Conservation (phyloP, 2,797 vertebrate genomes). For the Agapornis canus region DNA sequence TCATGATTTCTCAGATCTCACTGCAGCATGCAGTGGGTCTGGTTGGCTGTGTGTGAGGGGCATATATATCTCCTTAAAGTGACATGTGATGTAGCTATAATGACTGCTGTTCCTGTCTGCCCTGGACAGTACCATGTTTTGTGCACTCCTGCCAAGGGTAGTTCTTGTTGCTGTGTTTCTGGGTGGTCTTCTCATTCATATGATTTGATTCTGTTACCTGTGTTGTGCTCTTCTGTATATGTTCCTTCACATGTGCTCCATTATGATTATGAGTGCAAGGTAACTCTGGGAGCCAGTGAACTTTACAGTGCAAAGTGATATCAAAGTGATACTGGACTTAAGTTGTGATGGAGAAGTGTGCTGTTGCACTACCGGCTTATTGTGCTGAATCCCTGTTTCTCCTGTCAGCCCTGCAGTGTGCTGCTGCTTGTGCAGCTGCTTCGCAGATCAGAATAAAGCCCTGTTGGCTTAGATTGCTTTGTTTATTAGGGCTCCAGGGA, state of each 20-base stretch:
- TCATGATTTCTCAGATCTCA: rapidly evolving
- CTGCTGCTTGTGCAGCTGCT: not conserved
- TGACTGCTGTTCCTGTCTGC: not conserved
- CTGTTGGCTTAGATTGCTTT: not conserved
- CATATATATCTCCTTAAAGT: not conserved
- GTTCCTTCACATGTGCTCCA: not conserved
- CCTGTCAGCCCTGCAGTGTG: not conserved
- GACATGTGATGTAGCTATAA: rapidly evolving
- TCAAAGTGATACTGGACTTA: not conserved
- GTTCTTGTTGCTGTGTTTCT: not conserved
- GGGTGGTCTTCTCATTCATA: not conserved
- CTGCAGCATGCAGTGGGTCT: not conserved
- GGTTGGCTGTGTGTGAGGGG: not conserved
- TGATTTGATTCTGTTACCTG: not conserved
- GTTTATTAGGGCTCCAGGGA: slow-evolving; percentile 20
- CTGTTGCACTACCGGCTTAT: not conserved
- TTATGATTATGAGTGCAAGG: not conserved
- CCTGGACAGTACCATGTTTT: rapidly evolving
- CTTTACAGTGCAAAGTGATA: not conserved
- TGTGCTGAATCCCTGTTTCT: not conserved
- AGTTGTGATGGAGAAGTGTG: not conserved
- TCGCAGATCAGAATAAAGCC: not conserved
- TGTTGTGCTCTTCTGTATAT: rapidly evolving
- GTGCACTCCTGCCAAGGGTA: not conserved
- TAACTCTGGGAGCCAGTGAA: not conserved